Evolutionary conservation across 2,888 invertebrate genomes (phyloP).

Genomic region (Steinernema carpocapsae): DNA sequence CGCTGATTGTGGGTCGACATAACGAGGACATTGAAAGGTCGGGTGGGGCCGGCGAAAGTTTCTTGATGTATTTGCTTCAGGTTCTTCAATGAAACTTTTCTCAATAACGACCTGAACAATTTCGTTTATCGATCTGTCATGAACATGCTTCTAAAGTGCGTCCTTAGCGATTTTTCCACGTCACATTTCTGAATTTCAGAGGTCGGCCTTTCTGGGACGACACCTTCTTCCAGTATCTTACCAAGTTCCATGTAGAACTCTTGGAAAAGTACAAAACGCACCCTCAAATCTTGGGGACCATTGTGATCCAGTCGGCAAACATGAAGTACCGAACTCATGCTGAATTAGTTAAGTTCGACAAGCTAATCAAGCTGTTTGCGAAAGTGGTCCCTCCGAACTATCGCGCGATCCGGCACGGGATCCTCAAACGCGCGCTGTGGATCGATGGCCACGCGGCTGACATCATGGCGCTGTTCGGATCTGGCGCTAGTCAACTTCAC

Average conservation of each 20-base stretch:
- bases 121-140: conserved; percentile 18
- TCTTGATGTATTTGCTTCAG: not conserved
- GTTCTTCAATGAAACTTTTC: conserved; percentile 29
- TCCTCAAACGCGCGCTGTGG: conserved; percentile 18
- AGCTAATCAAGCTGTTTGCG: conserved; percentile 6
- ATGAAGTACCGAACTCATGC: conserved; percentile 25
- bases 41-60: not conserved
- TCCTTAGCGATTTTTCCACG: not conserved
- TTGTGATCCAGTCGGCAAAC: conserved; percentile 28
- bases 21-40: conserved; percentile 8
- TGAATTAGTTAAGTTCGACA: conserved; percentile 7
- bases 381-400: conserved; percentile 21
- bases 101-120: conserved; percentile 25
- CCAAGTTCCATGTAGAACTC: conserved; percentile 23
- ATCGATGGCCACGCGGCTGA: conserved; percentile 25
- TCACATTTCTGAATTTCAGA: not conserved
- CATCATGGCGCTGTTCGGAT: conserved; percentile 25
- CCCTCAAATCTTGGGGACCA: conserved; percentile 11
- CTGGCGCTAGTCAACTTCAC: not conserved
- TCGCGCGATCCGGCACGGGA: conserved; percentile 17
- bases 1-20: conserved; percentile 5
- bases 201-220: conserved; percentile 28
- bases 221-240: conserved; percentile 25
- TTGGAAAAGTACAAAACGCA: conserved; percentile 16
- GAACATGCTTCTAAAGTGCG: conserved; percentile 26